phyloP scores from a whole-genome alignment of 2,113 vertebrate species.

The Porphyrio hochstetteri region DNA sequence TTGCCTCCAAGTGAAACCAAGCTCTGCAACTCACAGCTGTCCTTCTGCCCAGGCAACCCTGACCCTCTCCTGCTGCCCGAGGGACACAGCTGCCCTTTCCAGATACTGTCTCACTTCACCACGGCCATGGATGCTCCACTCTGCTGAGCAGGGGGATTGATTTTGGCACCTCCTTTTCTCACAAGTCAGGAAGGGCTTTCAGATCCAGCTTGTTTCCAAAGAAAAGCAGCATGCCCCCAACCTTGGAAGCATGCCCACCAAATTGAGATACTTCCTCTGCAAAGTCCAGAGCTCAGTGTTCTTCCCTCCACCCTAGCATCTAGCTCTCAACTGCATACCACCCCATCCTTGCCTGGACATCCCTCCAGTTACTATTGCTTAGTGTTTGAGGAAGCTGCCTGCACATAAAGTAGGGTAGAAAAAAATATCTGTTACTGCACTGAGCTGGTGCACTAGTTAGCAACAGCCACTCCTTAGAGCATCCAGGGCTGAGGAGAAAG shows the following conservation, averaged over 20 bases:
- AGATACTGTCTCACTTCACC: not conserved
- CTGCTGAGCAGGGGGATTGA: not conserved
- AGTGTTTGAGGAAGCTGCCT: not conserved
- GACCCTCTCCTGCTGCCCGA: not conserved
- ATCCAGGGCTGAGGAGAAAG: not conserved
- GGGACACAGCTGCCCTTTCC: not conserved
- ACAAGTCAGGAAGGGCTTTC: not conserved
- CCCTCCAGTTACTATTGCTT: not conserved
- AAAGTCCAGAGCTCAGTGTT: not conserved
- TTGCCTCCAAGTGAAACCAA: not conserved
- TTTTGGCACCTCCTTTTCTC: not conserved
- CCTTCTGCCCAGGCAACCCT: not conserved
- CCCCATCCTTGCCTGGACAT: not conserved
- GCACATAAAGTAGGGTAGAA: not conserved
- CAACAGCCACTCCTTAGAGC: not conserved
- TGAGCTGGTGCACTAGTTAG: not conserved
- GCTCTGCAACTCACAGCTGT: not conserved
- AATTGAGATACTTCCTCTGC: not conserved
- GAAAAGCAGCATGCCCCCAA: not conserved
- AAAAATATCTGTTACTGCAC: not conserved
- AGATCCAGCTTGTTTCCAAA: not conserved
- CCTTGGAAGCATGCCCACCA: too few species aligned
- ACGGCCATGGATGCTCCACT: rapidly evolving
- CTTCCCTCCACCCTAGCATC: not conserved
- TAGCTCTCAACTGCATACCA: not conserved